Evolutionary conservation across 2,113 vertebrate genomes (phyloP).

Genomic region (Thermophis baileyi): DNA sequence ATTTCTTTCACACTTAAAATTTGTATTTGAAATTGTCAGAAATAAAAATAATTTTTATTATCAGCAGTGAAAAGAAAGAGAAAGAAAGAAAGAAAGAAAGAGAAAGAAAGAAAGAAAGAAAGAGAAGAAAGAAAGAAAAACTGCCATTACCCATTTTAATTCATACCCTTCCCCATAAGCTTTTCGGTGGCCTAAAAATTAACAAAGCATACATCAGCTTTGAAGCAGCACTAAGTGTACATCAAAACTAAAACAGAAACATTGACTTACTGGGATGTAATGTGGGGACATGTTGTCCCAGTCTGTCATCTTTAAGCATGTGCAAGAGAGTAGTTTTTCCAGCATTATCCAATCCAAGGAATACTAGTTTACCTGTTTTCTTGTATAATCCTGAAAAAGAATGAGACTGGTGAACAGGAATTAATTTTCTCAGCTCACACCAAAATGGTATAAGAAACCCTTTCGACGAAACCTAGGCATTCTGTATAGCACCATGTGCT

Average conservation of each 20-base stretch:
- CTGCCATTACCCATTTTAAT: neutral
- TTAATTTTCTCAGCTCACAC: neutral
- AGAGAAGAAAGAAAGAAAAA: neutral
- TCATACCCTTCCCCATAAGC: neutral
- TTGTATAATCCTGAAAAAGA: slow-evolving; percentile 89
- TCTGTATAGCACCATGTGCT: neutral
- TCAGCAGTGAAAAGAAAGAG: neutral
- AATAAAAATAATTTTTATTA: neutral
- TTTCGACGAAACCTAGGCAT: neutral
- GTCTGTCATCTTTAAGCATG: slow-evolving; percentile 98
- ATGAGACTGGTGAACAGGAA: slow-evolving; percentile 7
- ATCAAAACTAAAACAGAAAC: neutral
- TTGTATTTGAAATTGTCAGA: neutral
- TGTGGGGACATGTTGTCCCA: slow-evolving; percentile 96
- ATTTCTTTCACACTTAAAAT: neutral
- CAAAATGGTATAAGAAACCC: neutral
- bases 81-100: neutral
- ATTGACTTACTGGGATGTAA: slow-evolving; percentile 94
- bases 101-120: neutral
- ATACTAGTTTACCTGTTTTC: slow-evolving; percentile 98
- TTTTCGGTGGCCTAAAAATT: neutral
- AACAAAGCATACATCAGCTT: neutral
- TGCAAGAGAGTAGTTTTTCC: slow-evolving; percentile 97
- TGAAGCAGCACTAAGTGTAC: neutral
- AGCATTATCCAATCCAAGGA: slow-evolving; percentile 98